Evolutionary conservation across 2,113 vertebrate genomes (phyloP).

Genomic region (Procavia capensis): DNA sequence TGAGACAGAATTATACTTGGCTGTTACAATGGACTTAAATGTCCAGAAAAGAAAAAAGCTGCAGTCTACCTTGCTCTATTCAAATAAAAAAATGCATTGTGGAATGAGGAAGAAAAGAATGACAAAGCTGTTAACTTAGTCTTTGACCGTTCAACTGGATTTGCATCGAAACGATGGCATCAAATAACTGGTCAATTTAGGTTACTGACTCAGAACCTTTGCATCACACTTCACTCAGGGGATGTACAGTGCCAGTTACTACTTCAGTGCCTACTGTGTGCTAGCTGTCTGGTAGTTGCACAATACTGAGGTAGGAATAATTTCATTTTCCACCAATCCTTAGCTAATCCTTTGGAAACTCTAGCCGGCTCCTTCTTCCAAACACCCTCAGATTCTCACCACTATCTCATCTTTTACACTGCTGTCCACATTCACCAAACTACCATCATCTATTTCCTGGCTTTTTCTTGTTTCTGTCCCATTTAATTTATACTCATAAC

Average conservation of each 20-base stretch:
- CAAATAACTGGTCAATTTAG: not conserved
- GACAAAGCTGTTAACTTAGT: not conserved
- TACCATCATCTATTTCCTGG: not conserved
- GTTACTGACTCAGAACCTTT: not conserved
- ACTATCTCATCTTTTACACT: not conserved
- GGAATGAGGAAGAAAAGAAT: not conserved
- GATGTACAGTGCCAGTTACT: not conserved
- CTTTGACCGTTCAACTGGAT: not conserved
- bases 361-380: not conserved
- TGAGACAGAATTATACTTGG: constrained; percentile 26
- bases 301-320: not conserved
- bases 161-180: not conserved
- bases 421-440: not conserved
- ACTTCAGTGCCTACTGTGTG: not conserved
- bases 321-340: not conserved
- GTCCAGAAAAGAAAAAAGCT: not conserved
- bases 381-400: not conserved
- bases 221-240: not conserved
- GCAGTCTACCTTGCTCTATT: not conserved
- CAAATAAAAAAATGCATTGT: not conserved
- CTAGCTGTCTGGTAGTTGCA: not conserved
- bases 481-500: not conserved
- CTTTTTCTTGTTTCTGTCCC: not conserved
- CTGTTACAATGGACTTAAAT: not conserved
- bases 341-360: not conserved